Evolutionary conservation across 2,113 vertebrate genomes (phyloP).

Genomic region (Benitochromis conjunctus): DNA sequence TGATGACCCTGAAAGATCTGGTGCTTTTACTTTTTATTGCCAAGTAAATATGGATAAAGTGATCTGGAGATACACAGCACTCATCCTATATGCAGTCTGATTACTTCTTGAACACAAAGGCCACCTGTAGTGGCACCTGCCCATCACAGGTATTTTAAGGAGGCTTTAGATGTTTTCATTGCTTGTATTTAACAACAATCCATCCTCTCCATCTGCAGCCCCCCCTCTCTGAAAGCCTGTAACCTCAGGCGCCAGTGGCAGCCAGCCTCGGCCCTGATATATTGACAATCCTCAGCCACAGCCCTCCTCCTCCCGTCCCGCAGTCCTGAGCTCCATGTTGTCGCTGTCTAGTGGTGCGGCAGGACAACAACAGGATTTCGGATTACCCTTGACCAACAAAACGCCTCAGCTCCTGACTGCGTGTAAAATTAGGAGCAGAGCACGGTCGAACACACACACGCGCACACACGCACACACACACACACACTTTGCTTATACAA

Average conservation of each 20-base stretch:
- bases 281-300: slow-evolving; percentile 47
- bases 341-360: slow-evolving; percentile 58
- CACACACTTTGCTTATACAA: slow-evolving; percentile 39
- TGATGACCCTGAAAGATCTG: background rate
- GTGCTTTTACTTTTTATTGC: background rate
- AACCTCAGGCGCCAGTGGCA: slow-evolving; percentile 47
- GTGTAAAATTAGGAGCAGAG: slow-evolving; percentile 49
- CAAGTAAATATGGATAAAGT: background rate
- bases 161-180: background rate
- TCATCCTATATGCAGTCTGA: background rate
- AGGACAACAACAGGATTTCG: slow-evolving; percentile 67
- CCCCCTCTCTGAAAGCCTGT: slow-evolving; percentile 21
- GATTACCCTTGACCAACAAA: slow-evolving; percentile 72
- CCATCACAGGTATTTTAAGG: background rate
- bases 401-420: slow-evolving; percentile 44
- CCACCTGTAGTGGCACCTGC: background rate
- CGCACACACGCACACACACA: background rate
- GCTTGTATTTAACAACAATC: slow-evolving; percentile 6
- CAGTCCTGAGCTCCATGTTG: slow-evolving; percentile 59
- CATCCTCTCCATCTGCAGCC: slow-evolving; percentile 7
- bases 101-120: background rate
- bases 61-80: background rate
- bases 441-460: background rate
- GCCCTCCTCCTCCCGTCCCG: slow-evolving; percentile 57
- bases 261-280: slow-evolving; percentile 46